Conservation (phyloP, 2,797 vertebrate species). For the Pangasius djambal region DNA sequence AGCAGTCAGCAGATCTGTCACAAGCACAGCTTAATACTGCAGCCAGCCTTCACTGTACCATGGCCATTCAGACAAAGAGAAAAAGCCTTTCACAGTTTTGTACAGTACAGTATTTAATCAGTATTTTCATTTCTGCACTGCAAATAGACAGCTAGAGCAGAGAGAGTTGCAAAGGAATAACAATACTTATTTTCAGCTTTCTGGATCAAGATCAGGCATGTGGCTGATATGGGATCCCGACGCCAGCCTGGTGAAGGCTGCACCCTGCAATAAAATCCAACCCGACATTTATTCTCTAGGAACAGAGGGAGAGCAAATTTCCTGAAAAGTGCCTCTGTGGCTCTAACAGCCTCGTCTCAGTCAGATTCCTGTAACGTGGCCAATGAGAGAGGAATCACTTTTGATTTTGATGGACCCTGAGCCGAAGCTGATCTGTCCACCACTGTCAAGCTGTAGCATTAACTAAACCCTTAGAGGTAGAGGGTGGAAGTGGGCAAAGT, state of each 20-base stretch:
- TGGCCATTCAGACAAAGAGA: slow-evolving; percentile 32
- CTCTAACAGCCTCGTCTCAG: slow-evolving; percentile 23
- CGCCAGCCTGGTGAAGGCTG: slow-evolving; percentile 58
- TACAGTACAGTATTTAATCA: slow-evolving; percentile 21
- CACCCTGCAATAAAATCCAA: slow-evolving; percentile 58
- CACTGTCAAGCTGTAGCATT: slow-evolving; percentile 65
- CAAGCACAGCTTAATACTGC: slow-evolving; percentile 47
- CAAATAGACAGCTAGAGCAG: slow-evolving; percentile 36
- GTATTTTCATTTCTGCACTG: neutral
- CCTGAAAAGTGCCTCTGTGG: slow-evolving; percentile 57
- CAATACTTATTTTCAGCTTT: slow-evolving; percentile 60
- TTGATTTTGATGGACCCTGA: slow-evolving; percentile 67
- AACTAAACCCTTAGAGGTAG: slow-evolving; percentile 67
- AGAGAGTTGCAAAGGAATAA: slow-evolving; percentile 48
- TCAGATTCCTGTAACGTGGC: slow-evolving; percentile 49
- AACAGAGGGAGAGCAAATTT: slow-evolving; percentile 49
- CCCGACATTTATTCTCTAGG: slow-evolving; percentile 54
- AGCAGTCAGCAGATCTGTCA: slow-evolving; percentile 59
- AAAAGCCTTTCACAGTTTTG: slow-evolving; percentile 1
- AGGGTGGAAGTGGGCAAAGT: slow-evolving; percentile 71
- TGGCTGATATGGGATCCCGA: slow-evolving; percentile 63
- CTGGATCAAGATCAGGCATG: slow-evolving; percentile 62
- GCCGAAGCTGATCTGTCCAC: slow-evolving; percentile 62
- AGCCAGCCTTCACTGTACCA: slow-evolving; percentile 23
- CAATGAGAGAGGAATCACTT: slow-evolving; percentile 63